Percentiles rank a stretch among this genome's conserved stretches.
Evolutionary conservation across 1,140 invertebrate genomes (phyloP).

Genomic region (Calephelis virginiensis): DNA sequence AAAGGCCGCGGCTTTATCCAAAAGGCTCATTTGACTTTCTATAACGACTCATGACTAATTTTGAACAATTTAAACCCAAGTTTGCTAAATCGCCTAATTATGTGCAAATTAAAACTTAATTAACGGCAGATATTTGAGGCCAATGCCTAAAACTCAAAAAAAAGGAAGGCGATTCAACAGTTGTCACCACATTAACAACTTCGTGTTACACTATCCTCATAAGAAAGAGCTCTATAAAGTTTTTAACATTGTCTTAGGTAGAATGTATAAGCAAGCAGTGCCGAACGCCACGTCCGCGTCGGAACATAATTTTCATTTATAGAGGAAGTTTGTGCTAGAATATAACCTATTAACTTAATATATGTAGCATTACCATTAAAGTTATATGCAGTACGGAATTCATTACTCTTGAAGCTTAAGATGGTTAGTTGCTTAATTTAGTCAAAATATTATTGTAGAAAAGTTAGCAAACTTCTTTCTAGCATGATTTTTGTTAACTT

Average conservation of each 20-base stretch:
- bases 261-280: constrained; percentile 32
- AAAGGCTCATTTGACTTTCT: no score
- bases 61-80: no score
- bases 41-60: no score
- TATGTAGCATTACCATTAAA: constrained; percentile 16
- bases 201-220: not conserved
- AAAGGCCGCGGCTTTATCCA: no score
- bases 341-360: constrained; percentile 23
- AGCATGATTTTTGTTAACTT: no score
- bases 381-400: not conserved
- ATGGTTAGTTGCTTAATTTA: not conserved
- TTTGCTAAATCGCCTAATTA: no score
- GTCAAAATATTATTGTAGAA: not conserved
- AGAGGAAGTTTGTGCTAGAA: constrained; percentile 23
- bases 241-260: constrained; percentile 33
- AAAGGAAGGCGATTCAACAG: no score
- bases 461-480: no score
- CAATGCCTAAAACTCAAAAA: no score
- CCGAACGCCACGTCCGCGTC: constrained; percentile 23
- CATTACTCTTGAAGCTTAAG: constrained; percentile 9
- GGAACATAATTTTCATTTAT: constrained; percentile 29
- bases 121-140: no score
- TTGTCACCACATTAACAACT: not conserved
- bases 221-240: constrained; percentile 34
- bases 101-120: no score